A percentile compares a stretch with the other conserved stretches of the same genome.
Conservation (phyloP, 1,140 invertebrate genomes). For the Formica exsecta region DNA sequence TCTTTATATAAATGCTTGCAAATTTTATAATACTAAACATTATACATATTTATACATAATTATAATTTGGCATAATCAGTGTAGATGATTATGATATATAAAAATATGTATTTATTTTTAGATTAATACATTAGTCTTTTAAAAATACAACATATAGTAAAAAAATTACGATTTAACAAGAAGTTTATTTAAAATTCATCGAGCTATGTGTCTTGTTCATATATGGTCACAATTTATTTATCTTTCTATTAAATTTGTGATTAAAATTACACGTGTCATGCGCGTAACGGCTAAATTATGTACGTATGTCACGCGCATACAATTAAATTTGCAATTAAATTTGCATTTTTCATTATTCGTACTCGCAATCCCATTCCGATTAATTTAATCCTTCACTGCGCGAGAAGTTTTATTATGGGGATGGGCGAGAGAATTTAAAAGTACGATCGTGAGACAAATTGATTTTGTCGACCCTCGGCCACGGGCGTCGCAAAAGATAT, state of each 20-base stretch:
- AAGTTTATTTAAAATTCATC: not conserved
- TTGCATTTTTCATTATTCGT: constrained; percentile 34
- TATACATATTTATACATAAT: not conserved
- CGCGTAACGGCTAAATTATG: not conserved
- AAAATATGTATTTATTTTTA: not conserved
- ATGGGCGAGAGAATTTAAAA: constrained; percentile 20
- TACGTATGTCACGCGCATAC: not conserved
- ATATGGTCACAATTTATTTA: not conserved
- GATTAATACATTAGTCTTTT: not conserved
- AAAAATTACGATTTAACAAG: not conserved
- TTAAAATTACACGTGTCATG: not conserved
- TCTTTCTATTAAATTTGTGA: not conserved
- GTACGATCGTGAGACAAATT: constrained; percentile 65
- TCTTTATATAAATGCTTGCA: no score
- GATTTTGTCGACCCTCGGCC: constrained; percentile 68
- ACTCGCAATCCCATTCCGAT: not conserved
- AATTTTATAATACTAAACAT: no score
- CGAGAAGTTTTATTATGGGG: not conserved
- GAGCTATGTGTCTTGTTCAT: no score
- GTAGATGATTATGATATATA: not conserved
- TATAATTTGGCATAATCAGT: not conserved
- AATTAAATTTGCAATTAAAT: constrained; percentile 1
- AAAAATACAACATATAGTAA: not conserved
- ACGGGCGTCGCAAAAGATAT: constrained; percentile 33
- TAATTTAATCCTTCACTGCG: not conserved